Base-by-base conservation (phyloP, 1,140 invertebrate genomes). In the Luehdorfia chinensis region DNA sequence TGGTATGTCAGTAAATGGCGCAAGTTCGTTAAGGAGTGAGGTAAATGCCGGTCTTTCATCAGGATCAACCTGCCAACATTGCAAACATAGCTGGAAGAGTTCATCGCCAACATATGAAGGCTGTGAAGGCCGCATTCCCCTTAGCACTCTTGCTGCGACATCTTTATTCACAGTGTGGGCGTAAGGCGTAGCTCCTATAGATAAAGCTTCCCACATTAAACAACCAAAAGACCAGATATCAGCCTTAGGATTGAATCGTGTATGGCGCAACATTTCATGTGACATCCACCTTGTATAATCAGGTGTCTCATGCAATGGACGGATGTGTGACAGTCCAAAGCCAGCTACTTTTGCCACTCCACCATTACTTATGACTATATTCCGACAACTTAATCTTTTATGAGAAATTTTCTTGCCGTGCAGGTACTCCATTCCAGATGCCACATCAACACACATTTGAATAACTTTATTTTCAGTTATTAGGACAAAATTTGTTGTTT, bases 181-280 rank as follows among this genome's bases (percentile, higher is more conserved):
- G 74, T 95, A 96, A 0, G 93, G 94, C 4, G 94, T 96, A 0
- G 90, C 94, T 23, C 95, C 95, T 65, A 96, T 87, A n/a, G 93
- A 91, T 39, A 93, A 89, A 53, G 93, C 90, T 76, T 97, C 95
- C 95, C 95, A 96, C 21, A 95, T 75, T 4, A 96, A 68, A 45
- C 94, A 90, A 2, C 92, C 95, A 81, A 93, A 95, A 0, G 94
- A 92, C 95, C 95, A 97, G 2, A 95, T 89, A 67, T 95, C 93
- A 48, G 92, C 93, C 60, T 93, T 92, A 1, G 88, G 84, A 15
- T 91, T 89, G 44, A 89, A 92, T 23, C 89, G 89, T 15, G 90
- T 89, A 57, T 90, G 90, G 45, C 89, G 89, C 49, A 95, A 87
- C 51, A 93, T 91, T 68, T 96, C 95, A 13, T 91, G 89, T 0